These are phyloP conservation scores for Notarius quadriscutis DNA, from an alignment of 2,113 vertebrate genomes.

Conservation along the genomic window DNA sequence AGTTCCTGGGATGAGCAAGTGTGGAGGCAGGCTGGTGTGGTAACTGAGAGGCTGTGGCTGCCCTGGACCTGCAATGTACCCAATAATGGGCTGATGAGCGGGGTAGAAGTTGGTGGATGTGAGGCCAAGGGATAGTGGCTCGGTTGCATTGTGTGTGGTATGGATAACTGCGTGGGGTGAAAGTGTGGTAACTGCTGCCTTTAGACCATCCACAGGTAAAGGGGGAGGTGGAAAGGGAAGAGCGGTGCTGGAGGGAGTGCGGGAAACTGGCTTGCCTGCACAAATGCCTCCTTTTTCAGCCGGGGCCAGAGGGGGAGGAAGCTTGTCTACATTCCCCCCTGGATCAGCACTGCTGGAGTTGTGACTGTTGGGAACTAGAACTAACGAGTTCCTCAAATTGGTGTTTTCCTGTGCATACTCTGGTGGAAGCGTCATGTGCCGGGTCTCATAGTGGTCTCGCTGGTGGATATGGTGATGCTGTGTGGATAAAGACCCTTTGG, in stretches of 20 bases:
- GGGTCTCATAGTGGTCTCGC: slow-evolving; percentile 83
- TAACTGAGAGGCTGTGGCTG: slow-evolving; percentile 79
- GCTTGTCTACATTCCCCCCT: slow-evolving; percentile 76
- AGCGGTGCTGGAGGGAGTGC: slow-evolving; percentile 67
- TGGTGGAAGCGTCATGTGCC: slow-evolving; percentile 81
- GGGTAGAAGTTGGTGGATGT: slow-evolving; percentile 84
- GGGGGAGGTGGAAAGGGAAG: slow-evolving; percentile 77
- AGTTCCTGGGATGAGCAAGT: slow-evolving; percentile 90
- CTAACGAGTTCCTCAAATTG: slow-evolving; percentile 84
- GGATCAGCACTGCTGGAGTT: slow-evolving; percentile 71
- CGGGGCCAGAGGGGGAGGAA: slow-evolving; percentile 75
- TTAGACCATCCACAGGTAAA: slow-evolving; percentile 80
- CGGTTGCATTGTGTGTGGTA: slow-evolving; percentile 86
- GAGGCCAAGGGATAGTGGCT: slow-evolving; percentile 86
- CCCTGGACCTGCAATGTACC: slow-evolving; percentile 82
- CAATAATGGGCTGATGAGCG: slow-evolving; percentile 85
- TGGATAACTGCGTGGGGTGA: slow-evolving; percentile 94
- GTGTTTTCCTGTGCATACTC: slow-evolving; percentile 84
- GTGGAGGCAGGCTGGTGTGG: slow-evolving; percentile 84
- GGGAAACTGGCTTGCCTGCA: slow-evolving; percentile 82
- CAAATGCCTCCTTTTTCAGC: slow-evolving; percentile 79
- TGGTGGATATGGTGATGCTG: slow-evolving; percentile 66
- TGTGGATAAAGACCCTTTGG: slow-evolving; percentile 69
- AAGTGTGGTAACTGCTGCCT: slow-evolving; percentile 75
- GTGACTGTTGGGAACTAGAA: slow-evolving; percentile 90